Conservation (phyloP, 2,888 invertebrate species). For the Drosophila acutilabella region DNA sequence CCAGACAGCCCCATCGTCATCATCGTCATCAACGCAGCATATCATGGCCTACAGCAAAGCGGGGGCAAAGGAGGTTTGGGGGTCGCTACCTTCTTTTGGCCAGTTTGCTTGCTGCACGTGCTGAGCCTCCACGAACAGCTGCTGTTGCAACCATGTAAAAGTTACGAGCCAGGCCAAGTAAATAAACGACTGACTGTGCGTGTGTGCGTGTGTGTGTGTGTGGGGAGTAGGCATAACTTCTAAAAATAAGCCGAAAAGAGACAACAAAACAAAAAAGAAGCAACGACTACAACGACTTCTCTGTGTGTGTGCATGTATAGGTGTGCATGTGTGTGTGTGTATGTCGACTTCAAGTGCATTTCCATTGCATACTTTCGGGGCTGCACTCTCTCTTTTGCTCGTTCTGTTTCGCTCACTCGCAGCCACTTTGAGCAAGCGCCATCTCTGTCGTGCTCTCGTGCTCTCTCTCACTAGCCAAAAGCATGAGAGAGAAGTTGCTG, state of each 20-base stretch:
- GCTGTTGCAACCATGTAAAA: conserved; percentile 73
- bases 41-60: conserved; percentile 13
- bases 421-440: neutral
- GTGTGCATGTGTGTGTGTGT: conserved; percentile 18
- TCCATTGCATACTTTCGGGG: conserved; percentile 66
- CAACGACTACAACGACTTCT: conserved; percentile 62
- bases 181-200: conserved; percentile 53
- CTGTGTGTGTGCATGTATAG: conserved; percentile 30
- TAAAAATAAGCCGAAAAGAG: conserved; percentile 82
- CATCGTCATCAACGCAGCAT: conserved; percentile 53
- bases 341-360: conserved; percentile 71
- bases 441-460: conserved; percentile 2
- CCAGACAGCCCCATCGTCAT: conserved; percentile 43
- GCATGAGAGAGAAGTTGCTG: conserved; percentile 14
- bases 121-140: conserved; percentile 76
- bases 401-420: conserved; percentile 15
- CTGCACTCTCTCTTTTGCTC: conserved; percentile 32
- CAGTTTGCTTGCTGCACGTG: conserved; percentile 80
- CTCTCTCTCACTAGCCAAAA: conserved; percentile 29
- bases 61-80: conserved; percentile 8
- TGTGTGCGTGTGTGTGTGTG: neutral
- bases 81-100: conserved; percentile 30
- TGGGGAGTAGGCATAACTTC: conserved; percentile 63
- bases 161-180: conserved; percentile 70
- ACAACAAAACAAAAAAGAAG: conserved; percentile 81